phyloP scores from a whole-genome alignment of 2,888 invertebrate species.

The Melieria crassipennis region DNA sequence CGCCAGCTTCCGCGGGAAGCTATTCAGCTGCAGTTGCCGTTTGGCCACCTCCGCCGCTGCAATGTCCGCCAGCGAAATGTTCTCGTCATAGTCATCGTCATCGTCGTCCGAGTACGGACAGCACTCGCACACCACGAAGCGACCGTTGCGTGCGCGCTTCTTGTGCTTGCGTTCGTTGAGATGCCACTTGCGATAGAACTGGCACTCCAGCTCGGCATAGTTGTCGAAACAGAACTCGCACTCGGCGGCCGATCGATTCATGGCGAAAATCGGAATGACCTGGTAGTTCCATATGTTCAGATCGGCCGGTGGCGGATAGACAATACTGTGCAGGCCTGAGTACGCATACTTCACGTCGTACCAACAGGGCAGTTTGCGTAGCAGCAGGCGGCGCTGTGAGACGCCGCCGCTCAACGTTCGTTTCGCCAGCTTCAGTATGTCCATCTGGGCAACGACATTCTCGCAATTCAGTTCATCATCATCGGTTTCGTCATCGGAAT shows the following conservation, averaged over 20 bases:
- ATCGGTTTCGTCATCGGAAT: slow-evolving; percentile 3
- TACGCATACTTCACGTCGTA: slow-evolving; percentile 65
- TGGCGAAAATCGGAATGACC: slow-evolving; percentile 63
- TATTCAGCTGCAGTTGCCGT: slow-evolving; percentile 45
- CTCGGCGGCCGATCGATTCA: slow-evolving; percentile 65
- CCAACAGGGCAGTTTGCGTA: slow-evolving; percentile 61
- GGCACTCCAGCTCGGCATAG: slow-evolving; percentile 69
- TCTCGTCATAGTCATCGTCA: slow-evolving; percentile 57
- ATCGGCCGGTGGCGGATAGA: slow-evolving; percentile 64
- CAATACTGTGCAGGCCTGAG: slow-evolving; percentile 64
- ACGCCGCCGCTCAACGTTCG: neutral
- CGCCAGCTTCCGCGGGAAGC: slow-evolving; percentile 58
- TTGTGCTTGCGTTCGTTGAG: slow-evolving; percentile 62
- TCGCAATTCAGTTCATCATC: slow-evolving; percentile 28
- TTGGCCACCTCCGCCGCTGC: slow-evolving; percentile 64
- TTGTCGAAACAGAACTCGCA: slow-evolving; percentile 72
- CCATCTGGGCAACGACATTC: slow-evolving; percentile 29
- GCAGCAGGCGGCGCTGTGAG: slow-evolving; percentile 5
- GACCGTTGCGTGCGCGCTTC: slow-evolving; percentile 64
- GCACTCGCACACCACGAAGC: slow-evolving; percentile 72
- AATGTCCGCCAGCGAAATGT: slow-evolving; percentile 57
- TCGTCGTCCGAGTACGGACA: slow-evolving; percentile 67
- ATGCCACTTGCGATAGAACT: slow-evolving; percentile 68
- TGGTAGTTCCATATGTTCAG: slow-evolving; percentile 64
- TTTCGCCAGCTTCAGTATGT: slow-evolving; percentile 22